phyloP scores from a whole-genome alignment of 2,888 invertebrate genomes.

The Liopterus haemorrhoidalis region DNA sequence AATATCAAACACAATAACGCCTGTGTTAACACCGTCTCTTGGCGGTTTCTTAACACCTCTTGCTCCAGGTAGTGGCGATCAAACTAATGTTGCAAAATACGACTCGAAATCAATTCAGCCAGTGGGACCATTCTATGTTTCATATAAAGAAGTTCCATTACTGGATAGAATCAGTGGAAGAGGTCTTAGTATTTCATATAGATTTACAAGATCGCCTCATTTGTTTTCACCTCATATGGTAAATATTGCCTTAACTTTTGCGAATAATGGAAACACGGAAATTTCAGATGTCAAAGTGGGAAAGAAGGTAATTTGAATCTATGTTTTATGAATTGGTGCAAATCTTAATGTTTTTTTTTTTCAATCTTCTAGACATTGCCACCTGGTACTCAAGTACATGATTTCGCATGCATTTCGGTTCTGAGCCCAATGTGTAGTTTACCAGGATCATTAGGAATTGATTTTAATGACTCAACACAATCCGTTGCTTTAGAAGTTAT shows the following conservation, averaged over 20 bases:
- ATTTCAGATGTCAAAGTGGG: slow-evolving; percentile 65
- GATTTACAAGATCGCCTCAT: slow-evolving; percentile 75
- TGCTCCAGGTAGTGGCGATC: slow-evolving; percentile 30
- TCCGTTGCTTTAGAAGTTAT: slow-evolving; percentile 73
- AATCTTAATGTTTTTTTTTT: slow-evolving; percentile 23
- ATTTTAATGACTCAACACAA: slow-evolving; percentile 90
- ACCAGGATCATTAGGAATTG: slow-evolving; percentile 71
- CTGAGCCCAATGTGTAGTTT: slow-evolving; percentile 60
- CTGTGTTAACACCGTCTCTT: slow-evolving; percentile 76
- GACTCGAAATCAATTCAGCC: slow-evolving; percentile 49
- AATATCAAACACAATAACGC: slow-evolving; percentile 61
- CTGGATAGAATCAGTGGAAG: slow-evolving; percentile 66
- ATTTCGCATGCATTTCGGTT: slow-evolving; percentile 62
- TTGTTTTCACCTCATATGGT: slow-evolving; percentile 76
- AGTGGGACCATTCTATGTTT: slow-evolving; percentile 56
- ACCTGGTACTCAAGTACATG: slow-evolving; percentile 67
- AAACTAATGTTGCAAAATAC: slow-evolving; percentile 27
- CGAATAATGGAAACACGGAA: slow-evolving; percentile 62
- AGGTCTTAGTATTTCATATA: slow-evolving; percentile 58
- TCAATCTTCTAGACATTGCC: slow-evolving; percentile 56
- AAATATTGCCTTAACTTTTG: slow-evolving; percentile 72
- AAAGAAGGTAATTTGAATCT: slow-evolving; percentile 55
- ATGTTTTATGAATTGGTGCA: slow-evolving; percentile 19
- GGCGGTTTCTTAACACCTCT: slow-evolving; percentile 71
- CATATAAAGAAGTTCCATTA: slow-evolving; percentile 56